Evolutionary conservation across 2,888 invertebrate species (phyloP).

Genomic region (Drosophila recens): DNA sequence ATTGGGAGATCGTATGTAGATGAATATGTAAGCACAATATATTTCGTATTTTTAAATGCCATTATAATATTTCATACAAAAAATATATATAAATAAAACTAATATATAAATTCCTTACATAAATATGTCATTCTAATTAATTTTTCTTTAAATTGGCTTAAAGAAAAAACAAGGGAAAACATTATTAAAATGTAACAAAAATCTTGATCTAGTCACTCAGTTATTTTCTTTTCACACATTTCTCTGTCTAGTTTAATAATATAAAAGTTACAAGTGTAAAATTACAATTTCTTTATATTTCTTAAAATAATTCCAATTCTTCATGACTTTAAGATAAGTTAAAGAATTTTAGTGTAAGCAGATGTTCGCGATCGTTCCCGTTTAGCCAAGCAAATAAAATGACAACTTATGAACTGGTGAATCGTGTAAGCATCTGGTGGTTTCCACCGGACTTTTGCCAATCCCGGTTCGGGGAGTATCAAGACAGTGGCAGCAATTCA

Average conservation of each 20-base stretch:
- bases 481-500: conserved; percentile 86
- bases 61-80: conserved; percentile 4
- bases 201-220: background rate
- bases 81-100: conserved; percentile 5
- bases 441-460: conserved; percentile 87
- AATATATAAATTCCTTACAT: background rate
- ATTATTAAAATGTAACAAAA: background rate
- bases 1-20: background rate
- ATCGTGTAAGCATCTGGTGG: conserved; percentile 86
- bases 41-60: conserved; percentile 18
- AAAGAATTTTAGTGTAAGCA: background rate
- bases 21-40: conserved; percentile 3
- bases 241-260: background rate
- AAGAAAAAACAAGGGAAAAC: background rate
- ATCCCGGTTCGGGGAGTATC: conserved; percentile 86
- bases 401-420: conserved; percentile 69
- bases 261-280: background rate
- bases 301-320: background rate
- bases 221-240: background rate
- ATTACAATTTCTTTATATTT: background rate
- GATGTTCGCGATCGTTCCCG: background rate
- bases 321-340: background rate
- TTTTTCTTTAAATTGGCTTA: background rate
- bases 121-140: background rate
- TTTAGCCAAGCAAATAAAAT: conserved; percentile 30